Conservation (phyloP, 2,888 invertebrate species). For the Gastracanthus pulcherrimus region DNA sequence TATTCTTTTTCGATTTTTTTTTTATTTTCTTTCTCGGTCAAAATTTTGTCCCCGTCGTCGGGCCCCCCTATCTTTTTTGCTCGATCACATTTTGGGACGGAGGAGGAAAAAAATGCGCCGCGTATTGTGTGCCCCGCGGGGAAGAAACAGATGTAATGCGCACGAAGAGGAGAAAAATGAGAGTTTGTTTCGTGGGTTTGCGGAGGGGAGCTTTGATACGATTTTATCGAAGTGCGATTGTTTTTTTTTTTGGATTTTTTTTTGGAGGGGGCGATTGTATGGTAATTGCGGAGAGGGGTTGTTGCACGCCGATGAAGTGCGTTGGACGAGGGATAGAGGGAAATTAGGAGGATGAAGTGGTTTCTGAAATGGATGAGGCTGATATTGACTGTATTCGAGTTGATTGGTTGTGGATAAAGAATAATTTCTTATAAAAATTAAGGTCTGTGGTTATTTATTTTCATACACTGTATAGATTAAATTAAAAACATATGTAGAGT, state of each 20-base stretch:
- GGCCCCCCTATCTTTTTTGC: not conserved
- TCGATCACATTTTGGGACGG: not conserved
- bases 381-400: too few species aligned
- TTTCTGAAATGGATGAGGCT: too few species aligned
- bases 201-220: not conserved
- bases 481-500: too few species aligned
- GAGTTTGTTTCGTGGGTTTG: too few species aligned
- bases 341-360: too few species aligned
- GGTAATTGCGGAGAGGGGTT: not conserved
- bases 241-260: slow-evolving; percentile 1
- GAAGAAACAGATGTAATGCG: not conserved
- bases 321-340: too few species aligned
- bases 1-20: not conserved
- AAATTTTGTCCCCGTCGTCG: not conserved
- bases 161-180: not conserved
- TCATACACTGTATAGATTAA: too few species aligned
- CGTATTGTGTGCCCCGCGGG: not conserved
- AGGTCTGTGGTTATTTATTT: too few species aligned
- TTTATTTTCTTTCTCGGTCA: not conserved
- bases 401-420: too few species aligned
- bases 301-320: not conserved
- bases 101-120: not conserved
- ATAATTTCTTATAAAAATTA: too few species aligned
- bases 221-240: slow-evolving; percentile 15
- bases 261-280: not conserved